phyloP scores from a whole-genome alignment of 1,140 invertebrate genomes.

The Drosophila aff. region DNA sequence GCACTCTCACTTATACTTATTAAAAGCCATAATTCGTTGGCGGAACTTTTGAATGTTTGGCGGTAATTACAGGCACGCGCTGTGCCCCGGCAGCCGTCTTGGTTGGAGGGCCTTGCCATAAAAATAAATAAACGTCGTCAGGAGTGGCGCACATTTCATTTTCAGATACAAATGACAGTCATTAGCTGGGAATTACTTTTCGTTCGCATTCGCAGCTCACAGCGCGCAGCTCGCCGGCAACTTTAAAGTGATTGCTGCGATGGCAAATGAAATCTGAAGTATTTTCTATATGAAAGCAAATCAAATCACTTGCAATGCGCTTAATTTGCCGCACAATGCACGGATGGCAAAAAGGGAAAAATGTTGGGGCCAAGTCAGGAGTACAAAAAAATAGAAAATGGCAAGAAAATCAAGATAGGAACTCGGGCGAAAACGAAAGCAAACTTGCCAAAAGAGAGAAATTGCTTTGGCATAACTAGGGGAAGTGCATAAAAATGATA shows the following conservation, averaged over 20 bases:
- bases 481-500: slow-evolving; percentile 79
- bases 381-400: slow-evolving; percentile 26
- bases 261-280: slow-evolving; percentile 63
- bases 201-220: slow-evolving; percentile 39
- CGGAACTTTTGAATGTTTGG: slow-evolving; percentile 56
- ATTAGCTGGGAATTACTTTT: slow-evolving; percentile 75
- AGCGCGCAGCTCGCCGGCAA: slow-evolving; percentile 24
- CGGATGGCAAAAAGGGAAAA: slow-evolving; percentile 37
- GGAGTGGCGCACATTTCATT: slow-evolving; percentile 67
- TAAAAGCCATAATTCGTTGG: slow-evolving; percentile 65
- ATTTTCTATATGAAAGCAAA: slow-evolving; percentile 65
- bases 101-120: slow-evolving; percentile 49
- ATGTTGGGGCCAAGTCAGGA: not conserved
- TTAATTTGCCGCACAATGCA: slow-evolving; percentile 78
- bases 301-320: slow-evolving; percentile 77
- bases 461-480: slow-evolving; percentile 73
- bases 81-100: slow-evolving; percentile 30
- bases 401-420: slow-evolving; percentile 50
- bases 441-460: slow-evolving; percentile 55
- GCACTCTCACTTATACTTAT: slow-evolving; percentile 61
- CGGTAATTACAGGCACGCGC: slow-evolving; percentile 67
- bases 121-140: slow-evolving; percentile 72
- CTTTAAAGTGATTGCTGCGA: slow-evolving; percentile 67
- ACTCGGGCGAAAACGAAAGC: slow-evolving; percentile 46
- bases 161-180: slow-evolving; percentile 72